phyloP scores from a whole-genome alignment of 2,797 vertebrate species.

The Urophycis tenuis region DNA sequence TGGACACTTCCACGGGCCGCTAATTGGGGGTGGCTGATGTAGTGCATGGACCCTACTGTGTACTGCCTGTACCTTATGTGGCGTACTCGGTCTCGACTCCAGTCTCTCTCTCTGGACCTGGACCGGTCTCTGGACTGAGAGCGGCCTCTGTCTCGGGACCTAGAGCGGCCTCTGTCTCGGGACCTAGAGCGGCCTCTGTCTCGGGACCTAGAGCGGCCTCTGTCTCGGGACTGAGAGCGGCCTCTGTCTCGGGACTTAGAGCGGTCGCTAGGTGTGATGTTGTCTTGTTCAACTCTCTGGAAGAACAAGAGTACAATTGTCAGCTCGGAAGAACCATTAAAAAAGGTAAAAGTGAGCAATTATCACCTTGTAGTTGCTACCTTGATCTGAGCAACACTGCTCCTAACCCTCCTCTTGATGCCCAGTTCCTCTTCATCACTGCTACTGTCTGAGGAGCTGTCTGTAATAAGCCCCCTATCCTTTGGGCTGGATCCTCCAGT shows the following conservation, averaged over 20 bases:
- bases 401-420: conserved; percentile 60
- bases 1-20: too few species aligned
- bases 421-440: conserved; percentile 45
- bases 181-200: conserved; percentile 7
- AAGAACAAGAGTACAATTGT: conserved; percentile 24
- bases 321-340: background rate
- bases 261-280: conserved; percentile 27
- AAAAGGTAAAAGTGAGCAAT: background rate
- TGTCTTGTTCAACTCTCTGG: conserved; percentile 22
- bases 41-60: background rate
- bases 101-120: conserved; percentile 1
- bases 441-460: conserved; percentile 54
- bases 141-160: too few species aligned
- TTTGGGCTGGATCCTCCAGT: background rate
- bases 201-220: conserved; percentile 22
- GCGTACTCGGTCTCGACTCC: conserved; percentile 38
- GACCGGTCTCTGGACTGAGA: too few species aligned
- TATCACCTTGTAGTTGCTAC: conserved; percentile 44
- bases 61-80: conserved; percentile 45
- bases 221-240: conserved; percentile 29
- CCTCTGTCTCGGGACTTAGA: conserved; percentile 34
- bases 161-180: too few species aligned
- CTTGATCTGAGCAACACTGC: conserved; percentile 71
- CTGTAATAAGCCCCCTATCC: conserved; percentile 11
- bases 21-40: too few species aligned